Evolutionary conservation across 30 jellyfish, hydroid and myxozoan species (phyloP).

Genomic region (Cassiopea xamachana): DNA sequence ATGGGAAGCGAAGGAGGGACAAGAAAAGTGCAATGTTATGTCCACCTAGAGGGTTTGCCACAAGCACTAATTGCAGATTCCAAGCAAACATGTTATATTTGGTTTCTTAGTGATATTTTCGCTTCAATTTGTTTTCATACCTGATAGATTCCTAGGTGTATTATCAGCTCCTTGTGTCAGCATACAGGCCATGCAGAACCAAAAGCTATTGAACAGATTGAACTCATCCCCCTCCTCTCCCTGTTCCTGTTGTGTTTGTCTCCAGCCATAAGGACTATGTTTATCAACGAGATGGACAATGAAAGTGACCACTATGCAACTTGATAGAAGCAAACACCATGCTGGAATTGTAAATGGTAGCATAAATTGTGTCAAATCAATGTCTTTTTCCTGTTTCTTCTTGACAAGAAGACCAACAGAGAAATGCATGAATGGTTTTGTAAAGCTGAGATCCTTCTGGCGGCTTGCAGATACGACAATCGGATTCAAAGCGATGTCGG

Average conservation of each 20-base stretch:
- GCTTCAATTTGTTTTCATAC: not conserved
- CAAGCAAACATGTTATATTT: too few relatives aligned
- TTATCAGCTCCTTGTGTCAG: conserved; percentile 72
- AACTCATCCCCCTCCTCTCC: conserved; percentile 77
- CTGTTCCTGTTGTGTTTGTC: conserved; percentile 65
- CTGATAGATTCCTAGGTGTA: conserved; percentile 68
- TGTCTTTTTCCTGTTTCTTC: conserved; percentile 40
- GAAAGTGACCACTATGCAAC: conserved; percentile 58
- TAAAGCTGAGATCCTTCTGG: conserved; percentile 43
- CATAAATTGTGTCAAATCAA: conserved; percentile 57
- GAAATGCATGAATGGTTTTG: conserved; percentile 75
- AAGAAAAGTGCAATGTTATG: too few relatives aligned
- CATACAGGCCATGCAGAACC: conserved; percentile 73
- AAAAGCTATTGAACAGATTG: conserved; percentile 53
- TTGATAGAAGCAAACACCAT: conserved; percentile 51
- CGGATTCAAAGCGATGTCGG: conserved; percentile 58
- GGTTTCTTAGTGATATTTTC: too few relatives aligned
- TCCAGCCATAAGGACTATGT: conserved; percentile 75
- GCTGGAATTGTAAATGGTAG: conserved; percentile 68
- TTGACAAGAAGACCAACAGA: conserved; percentile 60
- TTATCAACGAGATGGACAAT: conserved; percentile 37
- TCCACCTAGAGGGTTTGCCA: too few relatives aligned
- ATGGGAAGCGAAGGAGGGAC: too few relatives aligned
- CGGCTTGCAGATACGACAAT: conserved; percentile 60
- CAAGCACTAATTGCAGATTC: too few relatives aligned